Conservation (phyloP, 2,888 invertebrate species). For the Spialia ferax region DNA sequence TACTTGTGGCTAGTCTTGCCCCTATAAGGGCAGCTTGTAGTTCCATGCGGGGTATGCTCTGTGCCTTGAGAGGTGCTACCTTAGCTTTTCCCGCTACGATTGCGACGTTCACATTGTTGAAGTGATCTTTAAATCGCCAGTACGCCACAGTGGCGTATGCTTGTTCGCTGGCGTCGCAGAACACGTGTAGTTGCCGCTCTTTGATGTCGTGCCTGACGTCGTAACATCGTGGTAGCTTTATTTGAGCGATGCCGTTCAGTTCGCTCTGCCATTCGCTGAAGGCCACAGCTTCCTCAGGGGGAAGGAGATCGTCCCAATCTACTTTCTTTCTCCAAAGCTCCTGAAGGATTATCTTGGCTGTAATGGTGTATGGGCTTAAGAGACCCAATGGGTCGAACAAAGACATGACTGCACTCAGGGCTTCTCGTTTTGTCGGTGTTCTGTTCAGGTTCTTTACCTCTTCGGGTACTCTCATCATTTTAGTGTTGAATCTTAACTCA, state of each 20-base stretch:
- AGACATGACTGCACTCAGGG: background rate
- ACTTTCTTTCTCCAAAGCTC: conserved; percentile 42
- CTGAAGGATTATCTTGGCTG: background rate
- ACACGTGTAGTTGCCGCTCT: conserved; percentile 45
- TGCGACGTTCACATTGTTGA: conserved; percentile 39
- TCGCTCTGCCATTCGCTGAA: conserved; percentile 20
- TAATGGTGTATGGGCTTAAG: background rate
- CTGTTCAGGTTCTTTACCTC: conserved; percentile 29
- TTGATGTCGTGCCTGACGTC: background rate
- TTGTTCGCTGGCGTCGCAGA: conserved; percentile 51
- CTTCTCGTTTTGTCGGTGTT: conserved; percentile 35
- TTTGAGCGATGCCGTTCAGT: conserved; percentile 4
- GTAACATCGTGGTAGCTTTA: conserved; percentile 39
- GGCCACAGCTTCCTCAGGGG: conserved; percentile 32
- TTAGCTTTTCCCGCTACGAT: conserved; percentile 44
- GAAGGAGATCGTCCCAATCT: conserved; percentile 36
- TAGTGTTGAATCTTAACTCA: background rate
- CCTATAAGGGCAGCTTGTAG: conserved; percentile 23
- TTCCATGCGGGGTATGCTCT: conserved; percentile 31
- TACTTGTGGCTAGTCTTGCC: conserved; percentile 7
- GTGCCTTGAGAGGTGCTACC: conserved; percentile 43
- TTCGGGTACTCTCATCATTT: background rate
- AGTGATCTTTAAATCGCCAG: conserved; percentile 40
- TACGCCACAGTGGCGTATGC: conserved; percentile 50
- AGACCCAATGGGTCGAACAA: background rate